These are phyloP conservation scores for Eunapius fragilis DNA, from an alignment of 37 sponge, comb jelly and placozoan species.

Conservation along the genomic window DNA sequence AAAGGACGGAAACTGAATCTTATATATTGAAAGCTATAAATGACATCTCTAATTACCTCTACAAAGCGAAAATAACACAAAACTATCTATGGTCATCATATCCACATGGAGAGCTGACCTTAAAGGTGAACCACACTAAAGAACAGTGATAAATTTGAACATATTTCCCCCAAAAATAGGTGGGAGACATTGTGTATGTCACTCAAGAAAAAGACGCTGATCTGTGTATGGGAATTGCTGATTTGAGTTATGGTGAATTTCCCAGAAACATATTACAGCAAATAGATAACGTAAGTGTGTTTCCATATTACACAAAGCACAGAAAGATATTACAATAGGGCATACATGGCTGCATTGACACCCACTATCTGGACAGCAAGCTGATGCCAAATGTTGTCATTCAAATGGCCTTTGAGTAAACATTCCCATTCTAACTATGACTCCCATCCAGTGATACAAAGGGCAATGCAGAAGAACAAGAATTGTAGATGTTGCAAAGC, in stretches of 20 bases:
- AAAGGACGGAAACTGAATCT: background rate
- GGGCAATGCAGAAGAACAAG: no score
- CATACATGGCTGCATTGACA: no score
- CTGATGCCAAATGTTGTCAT: no score
- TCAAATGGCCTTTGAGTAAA: no score
- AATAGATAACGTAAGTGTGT: background rate
- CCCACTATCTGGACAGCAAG: no score
- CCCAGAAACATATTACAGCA: background rate
- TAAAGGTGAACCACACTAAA: background rate
- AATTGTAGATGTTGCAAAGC: no score
- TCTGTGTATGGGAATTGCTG: conserved; percentile 26
- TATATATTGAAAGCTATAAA: background rate
- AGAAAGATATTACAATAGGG: no score
- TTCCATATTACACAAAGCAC: no score
- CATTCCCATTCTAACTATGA: no score
- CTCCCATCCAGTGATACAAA: no score
- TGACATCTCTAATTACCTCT: background rate
- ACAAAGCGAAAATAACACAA: background rate
- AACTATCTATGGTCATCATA: background rate
- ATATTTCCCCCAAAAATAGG: background rate
- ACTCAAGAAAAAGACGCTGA: conserved; percentile 14
- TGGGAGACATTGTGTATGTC: conserved; percentile 44
- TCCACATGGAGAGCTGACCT: background rate
- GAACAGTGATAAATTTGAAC: background rate
- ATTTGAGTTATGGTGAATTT: background rate